Conservation (phyloP, 35 echinoderm and acorn worm genomes). For the Apostichopus parvimensis region DNA sequence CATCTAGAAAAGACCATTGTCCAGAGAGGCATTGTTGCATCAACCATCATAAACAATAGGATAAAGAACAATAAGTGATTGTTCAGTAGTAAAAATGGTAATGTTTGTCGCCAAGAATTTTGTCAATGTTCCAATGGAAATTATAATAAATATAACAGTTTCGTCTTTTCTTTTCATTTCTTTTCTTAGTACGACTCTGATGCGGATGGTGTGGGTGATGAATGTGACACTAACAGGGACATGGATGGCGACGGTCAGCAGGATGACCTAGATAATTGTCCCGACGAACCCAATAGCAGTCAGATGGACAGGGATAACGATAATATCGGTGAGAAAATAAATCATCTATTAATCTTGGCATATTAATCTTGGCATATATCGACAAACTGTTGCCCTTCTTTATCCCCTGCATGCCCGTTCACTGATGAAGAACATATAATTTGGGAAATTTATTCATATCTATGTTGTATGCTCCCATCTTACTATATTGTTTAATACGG, state of each 20-base stretch:
- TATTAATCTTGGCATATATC: too few relatives aligned
- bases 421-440: too few relatives aligned
- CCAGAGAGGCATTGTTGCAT: not conserved
- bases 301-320: slow-evolving; percentile 90
- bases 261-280: slow-evolving; percentile 96
- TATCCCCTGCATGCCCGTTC: too few relatives aligned
- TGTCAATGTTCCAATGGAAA: too few relatives aligned
- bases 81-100: too few relatives aligned
- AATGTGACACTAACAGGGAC: slow-evolving; percentile 90
- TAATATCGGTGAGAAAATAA: slow-evolving; percentile 74
- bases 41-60: not conserved
- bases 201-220: slow-evolving; percentile 92
- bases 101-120: too few relatives aligned
- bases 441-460: too few relatives aligned
- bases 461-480: too few relatives aligned
- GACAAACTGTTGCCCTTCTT: too few relatives aligned
- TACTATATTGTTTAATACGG: too few relatives aligned
- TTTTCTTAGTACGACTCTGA: slow-evolving; percentile 75
- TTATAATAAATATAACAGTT: not conserved
- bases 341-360: not conserved
- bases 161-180: not conserved
- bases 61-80: too few relatives aligned
- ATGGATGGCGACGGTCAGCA: slow-evolving; percentile 86
- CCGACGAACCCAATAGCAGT: slow-evolving; percentile 77
- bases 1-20: not conserved